These are phyloP conservation scores for Folsomia candida DNA, from an alignment of 2,888 invertebrate species.

Conservation along the genomic window DNA sequence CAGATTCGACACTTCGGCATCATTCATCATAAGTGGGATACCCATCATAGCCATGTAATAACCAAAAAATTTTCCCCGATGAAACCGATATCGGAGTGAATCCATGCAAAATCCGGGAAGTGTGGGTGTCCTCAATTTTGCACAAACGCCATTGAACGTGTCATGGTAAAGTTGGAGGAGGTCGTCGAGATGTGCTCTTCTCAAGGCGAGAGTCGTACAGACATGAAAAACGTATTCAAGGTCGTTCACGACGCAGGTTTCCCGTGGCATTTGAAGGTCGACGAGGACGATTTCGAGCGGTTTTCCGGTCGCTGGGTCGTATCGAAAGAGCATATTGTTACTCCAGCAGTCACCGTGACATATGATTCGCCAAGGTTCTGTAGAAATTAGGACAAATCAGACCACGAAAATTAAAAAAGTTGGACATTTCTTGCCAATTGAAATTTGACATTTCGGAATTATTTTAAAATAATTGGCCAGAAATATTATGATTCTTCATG, in stretches of 20 bases:
- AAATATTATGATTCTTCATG: too few relatives aligned
- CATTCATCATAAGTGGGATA: too few relatives aligned
- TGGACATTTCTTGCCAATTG: too few relatives aligned
- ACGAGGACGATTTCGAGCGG: conserved; percentile 21
- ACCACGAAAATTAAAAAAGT: too few relatives aligned
- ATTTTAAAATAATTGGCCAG: too few relatives aligned
- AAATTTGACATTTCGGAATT: too few relatives aligned
- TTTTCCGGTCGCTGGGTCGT: conserved; percentile 11
- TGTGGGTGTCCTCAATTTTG: conserved; percentile 4
- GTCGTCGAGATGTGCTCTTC: conserved; percentile 13
- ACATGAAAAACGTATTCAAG: conserved; percentile 24
- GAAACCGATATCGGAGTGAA: conserved; percentile 22
- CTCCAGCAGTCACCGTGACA: conserved; percentile 25
- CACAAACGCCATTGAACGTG: conserved; percentile 26
- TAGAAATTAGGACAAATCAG: too few relatives aligned
- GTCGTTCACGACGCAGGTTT: conserved; percentile 22
- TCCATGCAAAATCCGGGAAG: conserved; percentile 26
- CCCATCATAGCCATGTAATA: conserved; percentile 13
- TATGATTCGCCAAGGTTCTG: conserved; percentile 22
- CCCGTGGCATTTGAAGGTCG: conserved; percentile 25
- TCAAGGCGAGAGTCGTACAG: conserved; percentile 17
- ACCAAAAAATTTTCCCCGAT: conserved; percentile 23
- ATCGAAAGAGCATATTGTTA: conserved; percentile 30
- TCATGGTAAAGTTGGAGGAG: conserved; percentile 17
- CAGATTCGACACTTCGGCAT: too few relatives aligned